Percentiles rank a stretch among this genome's conserved stretches.
Evolutionary conservation across 2,113 vertebrate species (phyloP).

Genomic region (Hippolais icterina): DNA sequence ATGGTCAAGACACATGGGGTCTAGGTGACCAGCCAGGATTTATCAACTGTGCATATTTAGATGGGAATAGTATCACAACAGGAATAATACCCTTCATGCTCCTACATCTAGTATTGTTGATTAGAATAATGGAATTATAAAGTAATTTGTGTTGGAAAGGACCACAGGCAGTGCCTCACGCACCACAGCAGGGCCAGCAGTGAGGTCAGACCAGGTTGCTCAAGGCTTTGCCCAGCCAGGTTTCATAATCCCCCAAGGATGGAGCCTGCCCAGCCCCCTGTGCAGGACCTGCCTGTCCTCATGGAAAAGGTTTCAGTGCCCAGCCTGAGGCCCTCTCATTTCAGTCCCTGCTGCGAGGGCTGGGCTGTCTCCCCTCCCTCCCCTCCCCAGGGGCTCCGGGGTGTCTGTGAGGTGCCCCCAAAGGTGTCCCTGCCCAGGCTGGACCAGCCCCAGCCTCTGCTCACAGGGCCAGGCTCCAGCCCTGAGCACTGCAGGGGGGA

Average conservation of each 20-base stretch:
- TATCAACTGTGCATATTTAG: not conserved
- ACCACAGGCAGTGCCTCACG: not conserved
- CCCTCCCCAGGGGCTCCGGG: accelerated
- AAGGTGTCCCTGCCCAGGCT: not conserved
- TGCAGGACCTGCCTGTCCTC: not conserved
- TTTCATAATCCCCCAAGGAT: not conserved
- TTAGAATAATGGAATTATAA: not conserved
- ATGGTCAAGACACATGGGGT: not conserved
- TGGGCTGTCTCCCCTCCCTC: accelerated
- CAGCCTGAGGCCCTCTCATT: not conserved
- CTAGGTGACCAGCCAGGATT: not conserved
- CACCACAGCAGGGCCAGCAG: not conserved
- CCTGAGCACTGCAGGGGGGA: accelerated
- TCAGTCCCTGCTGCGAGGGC: not conserved
- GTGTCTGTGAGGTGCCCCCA: not conserved
- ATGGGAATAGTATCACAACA: not conserved
- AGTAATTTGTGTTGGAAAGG: not conserved
- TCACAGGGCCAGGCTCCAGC: not conserved
- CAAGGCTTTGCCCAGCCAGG: not conserved
- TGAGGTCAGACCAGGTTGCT: not conserved
- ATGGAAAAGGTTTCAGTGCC: not conserved
- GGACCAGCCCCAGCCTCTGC: not conserved
- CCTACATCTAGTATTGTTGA: not conserved
- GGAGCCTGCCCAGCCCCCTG: not conserved
- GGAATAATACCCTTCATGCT: not conserved